phyloP scores from a whole-genome alignment of 2,888 invertebrate species.

The Dione vanillae region DNA sequence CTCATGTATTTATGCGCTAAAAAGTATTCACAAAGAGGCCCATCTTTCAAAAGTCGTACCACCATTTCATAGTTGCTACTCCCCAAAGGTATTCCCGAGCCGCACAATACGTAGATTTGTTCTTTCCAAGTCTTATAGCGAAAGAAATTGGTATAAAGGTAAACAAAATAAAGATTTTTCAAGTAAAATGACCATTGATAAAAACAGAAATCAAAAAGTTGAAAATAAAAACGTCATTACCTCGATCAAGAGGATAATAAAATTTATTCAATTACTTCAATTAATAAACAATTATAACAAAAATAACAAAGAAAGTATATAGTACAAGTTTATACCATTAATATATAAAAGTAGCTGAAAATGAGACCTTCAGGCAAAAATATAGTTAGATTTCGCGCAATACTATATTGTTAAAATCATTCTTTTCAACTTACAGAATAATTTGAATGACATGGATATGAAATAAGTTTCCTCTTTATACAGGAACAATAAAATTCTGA shows the following conservation, averaged over 20 bases:
- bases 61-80: slow-evolving; percentile 31
- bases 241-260: no score
- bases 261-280: no score
- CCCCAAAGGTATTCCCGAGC: slow-evolving; percentile 33
- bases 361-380: neutral
- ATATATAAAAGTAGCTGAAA: neutral
- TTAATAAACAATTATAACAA: no score
- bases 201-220: no score
- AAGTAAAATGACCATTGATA: no score
- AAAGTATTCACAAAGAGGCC: slow-evolving; percentile 36
- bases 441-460: slow-evolving; percentile 28
- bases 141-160: slow-evolving; percentile 18
- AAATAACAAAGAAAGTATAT: neutral
- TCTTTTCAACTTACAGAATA: slow-evolving; percentile 28
- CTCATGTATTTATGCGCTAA: slow-evolving; percentile 16
- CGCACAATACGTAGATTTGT: slow-evolving; percentile 33
- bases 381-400: neutral
- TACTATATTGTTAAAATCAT: slow-evolving; percentile 16
- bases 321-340: neutral
- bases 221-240: no score
- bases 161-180: no score
- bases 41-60: slow-evolving; percentile 33
- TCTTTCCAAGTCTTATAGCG: slow-evolving; percentile 30
- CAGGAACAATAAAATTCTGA: neutral
- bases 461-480: slow-evolving; percentile 27